phyloP scores from a whole-genome alignment of 2,888 invertebrate species.

The Venusia cambrica region DNA sequence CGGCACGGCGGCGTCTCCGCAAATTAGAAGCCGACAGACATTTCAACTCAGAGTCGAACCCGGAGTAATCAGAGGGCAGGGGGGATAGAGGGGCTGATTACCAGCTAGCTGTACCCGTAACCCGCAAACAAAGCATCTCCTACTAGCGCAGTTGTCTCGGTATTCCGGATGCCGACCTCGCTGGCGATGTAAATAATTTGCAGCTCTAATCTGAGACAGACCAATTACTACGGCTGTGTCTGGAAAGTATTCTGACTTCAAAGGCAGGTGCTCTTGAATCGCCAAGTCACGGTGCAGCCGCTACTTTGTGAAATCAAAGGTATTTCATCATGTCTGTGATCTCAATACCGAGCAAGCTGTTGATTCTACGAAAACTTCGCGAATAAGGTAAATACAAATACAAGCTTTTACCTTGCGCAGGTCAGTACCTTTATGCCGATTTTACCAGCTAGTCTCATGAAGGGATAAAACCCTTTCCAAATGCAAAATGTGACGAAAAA shows the following conservation, averaged over 20 bases:
- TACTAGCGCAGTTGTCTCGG: slow-evolving; percentile 58
- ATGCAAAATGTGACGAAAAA: slow-evolving; percentile 28
- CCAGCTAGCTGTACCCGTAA: slow-evolving; percentile 51
- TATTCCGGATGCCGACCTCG: slow-evolving; percentile 53
- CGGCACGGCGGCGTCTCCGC: slow-evolving; percentile 46
- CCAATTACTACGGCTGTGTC: slow-evolving; percentile 28
- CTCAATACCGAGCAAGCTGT: slow-evolving; percentile 10
- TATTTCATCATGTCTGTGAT: slow-evolving; percentile 4
- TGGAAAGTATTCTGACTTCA: slow-evolving; percentile 25
- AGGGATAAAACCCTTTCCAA: slow-evolving; percentile 19
- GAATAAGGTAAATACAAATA: slow-evolving; percentile 33
- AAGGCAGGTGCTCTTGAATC: slow-evolving; percentile 17
- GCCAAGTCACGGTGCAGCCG: slow-evolving; percentile 8
- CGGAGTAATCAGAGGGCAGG: slow-evolving; percentile 19
- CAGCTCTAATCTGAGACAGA: slow-evolving; percentile 29
- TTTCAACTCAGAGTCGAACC: slow-evolving; percentile 46
- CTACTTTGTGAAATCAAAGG: slow-evolving; percentile 3
- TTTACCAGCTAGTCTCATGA: slow-evolving; percentile 20
- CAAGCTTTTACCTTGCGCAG: slow-evolving; percentile 34
- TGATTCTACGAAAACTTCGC: slow-evolving; percentile 33
- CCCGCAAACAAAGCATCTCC: slow-evolving; percentile 64
- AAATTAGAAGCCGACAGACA: slow-evolving; percentile 65
- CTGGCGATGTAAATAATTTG: slow-evolving; percentile 59
- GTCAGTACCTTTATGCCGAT: slow-evolving; percentile 34
- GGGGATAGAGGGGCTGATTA: slow-evolving; percentile 48